Evolutionary conservation across 92 coral and sea anemone genomes (phyloP), one percentile per base, ranked within the genome.

Genomic region (Parazoanthus darwini): DNA sequence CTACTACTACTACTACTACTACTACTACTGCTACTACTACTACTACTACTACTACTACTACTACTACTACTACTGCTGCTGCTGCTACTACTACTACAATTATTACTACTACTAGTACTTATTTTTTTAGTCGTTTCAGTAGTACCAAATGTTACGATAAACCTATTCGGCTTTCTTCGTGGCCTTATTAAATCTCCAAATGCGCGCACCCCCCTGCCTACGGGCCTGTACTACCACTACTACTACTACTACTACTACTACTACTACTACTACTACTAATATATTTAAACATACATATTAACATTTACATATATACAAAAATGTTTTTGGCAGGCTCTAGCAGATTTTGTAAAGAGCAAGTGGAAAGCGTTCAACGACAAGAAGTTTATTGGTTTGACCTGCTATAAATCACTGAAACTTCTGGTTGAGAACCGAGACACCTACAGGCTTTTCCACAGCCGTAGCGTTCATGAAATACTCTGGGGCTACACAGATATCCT

Each of bases 401-500:
- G 87, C 66, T 84, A 84, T 51, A 46, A 84, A 35, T 8, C 68
- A 25, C 48, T 84, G 14, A 26, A 73, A 71, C 13, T 15, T 11
- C 26, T 51, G 11, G 78, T 83, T 70, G 87, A 84, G 63, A 39
- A 15, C 81, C 42, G 14, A 20, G 29, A 35, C 20, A 51, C 71
- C 43, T 44, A 48, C 78, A 71, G 18, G 22, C 15, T 91, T 46
- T 95, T 96, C 83, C 95, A 95, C 68, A 86, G 77, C 37, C 93
- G 87, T 65, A 91, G 94, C 43, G 98, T 94, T 15, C 82, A 76
- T 79, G 94, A 96, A 86, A 77, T 93, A 37, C 92, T 96, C 26
- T 96, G 99, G 99, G 99, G 99, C 8, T 93, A 96, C 80, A 88
- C 56, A 10, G 99, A 96, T 82, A 85, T 88, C 5, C 66, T 89